Base-by-base conservation (phyloP, 2,113 vertebrate genomes). In the Mesoclemmys tuberculata region DNA sequence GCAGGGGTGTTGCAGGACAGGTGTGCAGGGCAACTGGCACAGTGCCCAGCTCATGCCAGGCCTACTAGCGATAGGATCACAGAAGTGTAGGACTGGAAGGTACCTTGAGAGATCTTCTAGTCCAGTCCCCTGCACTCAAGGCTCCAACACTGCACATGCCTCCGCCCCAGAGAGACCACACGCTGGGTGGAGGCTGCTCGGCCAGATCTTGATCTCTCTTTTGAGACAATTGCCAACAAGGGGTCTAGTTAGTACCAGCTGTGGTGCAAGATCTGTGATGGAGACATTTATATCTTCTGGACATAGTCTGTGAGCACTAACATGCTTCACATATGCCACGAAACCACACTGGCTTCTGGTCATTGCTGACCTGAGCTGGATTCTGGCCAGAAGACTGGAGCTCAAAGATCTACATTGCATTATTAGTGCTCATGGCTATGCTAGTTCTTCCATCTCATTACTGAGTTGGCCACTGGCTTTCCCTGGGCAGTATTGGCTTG, bases 31-130 rank as follows among this genome's bases (percentile, higher is more conserved):
- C 29, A 24, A 49, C 12, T 5, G 75, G 79, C 75, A 71, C 78
- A n/a, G 85, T 0, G 2, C 61, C 48, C 0, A 0, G 11, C 26
- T 78, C 75, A 18, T 0, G 0, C 8, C 81, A 61, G 89, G 56
- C 54, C 84, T 64, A 49, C 26, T 58, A n/a, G 3, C 46, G 46
- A 46, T 46, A 46, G 46, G 46, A 46, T 46, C 46, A 46, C 46
- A 46, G 46, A 46, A 46, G 46, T 46, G 46, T 46, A 46, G 46
- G 4, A 46, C 46, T 46, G 46, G 46, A 46, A 46, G 46, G 46
- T 5, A 46, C 46, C 46, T 46, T 8, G 8, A 46, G 46, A 46
- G 46, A 46, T 46, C 46, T 46, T 46, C 46, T 46, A 46, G 46
- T 46, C 46, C 46, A 5, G 46, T 46, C 46, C 46, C 46, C 46